Evolutionary conservation across 1,140 invertebrate genomes (phyloP), one percentile per base, ranked within the genome.

Genomic region (Lordiphosa collinella): DNA sequence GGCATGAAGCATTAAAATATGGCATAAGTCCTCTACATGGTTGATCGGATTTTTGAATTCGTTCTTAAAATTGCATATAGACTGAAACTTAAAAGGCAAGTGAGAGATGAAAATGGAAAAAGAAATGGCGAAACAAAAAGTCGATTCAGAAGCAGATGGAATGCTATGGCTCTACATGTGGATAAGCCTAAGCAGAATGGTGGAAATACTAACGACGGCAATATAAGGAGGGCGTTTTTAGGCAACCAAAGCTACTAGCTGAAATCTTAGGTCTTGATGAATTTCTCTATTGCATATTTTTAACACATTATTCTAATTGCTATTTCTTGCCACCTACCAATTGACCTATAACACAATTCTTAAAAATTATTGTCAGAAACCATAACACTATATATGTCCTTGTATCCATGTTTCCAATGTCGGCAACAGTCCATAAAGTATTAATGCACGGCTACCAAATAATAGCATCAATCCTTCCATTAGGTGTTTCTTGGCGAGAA

Each of bases 21-120:
- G 53, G 53, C 18, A 38, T 29, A 34, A 48, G 16, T 18, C 16
- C 16, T 18, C 16, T 10, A 14, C 18, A 11, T 48, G 25, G 13
- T 50, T 37, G 13, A 35, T 50, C 37, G 16, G 10, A 36, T 16
- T 35, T 35, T 16, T 18, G 16, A 18, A 35, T 50, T 50, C 35
- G 10, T 50, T 16, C 14, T 35, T 16, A 18, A 18, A 36, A 58
- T 58, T 32, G 36, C 55, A 35, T 51, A 58, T 31, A 52, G 40
- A 59, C 29, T 43, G 10, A 52, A 59, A 31, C n/a, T 59, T 43
- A 59, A 53, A n/a, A n/a, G n/a, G n/a, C n/a, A n/a, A n/a, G n/a
- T n/a, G n/a, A n/a, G n/a, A n/a, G n/a, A n/a, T n/a, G n/a, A n/a
- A n/a, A n/a, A n/a, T n/a, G n/a, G n/a, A n/a, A n/a, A n/a, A n/a